phyloP scores from a whole-genome alignment of 2,113 vertebrate species.

The Chaetops frenatus region DNA sequence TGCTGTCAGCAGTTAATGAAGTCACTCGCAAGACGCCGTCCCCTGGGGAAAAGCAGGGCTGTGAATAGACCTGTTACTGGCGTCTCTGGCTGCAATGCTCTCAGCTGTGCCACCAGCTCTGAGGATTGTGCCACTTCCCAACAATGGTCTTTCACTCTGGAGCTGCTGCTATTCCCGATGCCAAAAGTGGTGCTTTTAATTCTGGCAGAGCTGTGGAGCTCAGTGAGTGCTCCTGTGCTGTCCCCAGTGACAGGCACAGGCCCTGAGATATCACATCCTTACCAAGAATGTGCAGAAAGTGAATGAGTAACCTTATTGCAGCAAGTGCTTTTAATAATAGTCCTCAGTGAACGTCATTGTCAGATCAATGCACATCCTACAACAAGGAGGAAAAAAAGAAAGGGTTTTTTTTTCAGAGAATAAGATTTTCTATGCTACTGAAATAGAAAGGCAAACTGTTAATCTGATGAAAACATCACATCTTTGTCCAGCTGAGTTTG shows the following conservation, averaged over 20 bases:
- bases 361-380: not conserved
- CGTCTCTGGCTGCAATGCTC: not conserved
- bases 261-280: not conserved
- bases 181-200: not conserved
- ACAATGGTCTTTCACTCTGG: not conserved
- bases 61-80: conserved; percentile 23
- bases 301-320: not conserved
- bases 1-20: conserved; percentile 61
- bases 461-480: not conserved
- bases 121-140: not conserved
- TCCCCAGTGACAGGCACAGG: not conserved
- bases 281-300: not conserved
- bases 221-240: not conserved
- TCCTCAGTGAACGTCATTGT: not conserved
- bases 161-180: not conserved
- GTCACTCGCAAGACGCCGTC: not conserved
- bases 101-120: not conserved
- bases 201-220: not conserved
- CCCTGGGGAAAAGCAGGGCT: conserved; percentile 40
- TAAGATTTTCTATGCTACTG: not conserved
- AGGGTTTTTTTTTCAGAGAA: not conserved
- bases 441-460: not conserved
- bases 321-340: conserved; percentile 31
- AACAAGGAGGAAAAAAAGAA: not conserved
- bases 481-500: not conserved